These are phyloP conservation scores for Onychostoma macrolepis DNA, from an alignment of 2,113 vertebrate species.

Conservation along the genomic window DNA sequence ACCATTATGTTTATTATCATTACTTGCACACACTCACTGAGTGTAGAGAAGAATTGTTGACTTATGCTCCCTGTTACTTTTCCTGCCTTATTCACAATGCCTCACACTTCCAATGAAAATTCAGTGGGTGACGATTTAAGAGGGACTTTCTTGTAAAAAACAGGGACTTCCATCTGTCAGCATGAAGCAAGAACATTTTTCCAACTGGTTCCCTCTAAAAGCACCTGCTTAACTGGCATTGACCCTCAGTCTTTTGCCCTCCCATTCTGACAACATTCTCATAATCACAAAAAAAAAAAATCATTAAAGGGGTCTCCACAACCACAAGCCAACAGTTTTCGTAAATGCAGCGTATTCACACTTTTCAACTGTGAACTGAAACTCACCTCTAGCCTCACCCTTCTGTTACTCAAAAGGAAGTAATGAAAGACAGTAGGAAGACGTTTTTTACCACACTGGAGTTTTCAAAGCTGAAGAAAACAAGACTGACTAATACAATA, in stretches of 20 bases:
- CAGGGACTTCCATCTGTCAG: neutral
- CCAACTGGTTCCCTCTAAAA: constrained; percentile 41
- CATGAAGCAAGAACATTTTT: constrained; percentile 17
- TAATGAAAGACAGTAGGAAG: neutral
- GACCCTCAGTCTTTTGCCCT: neutral
- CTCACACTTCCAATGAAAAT: constrained; percentile 68
- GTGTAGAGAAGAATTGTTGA: constrained; percentile 55
- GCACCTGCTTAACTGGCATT: constrained; percentile 63
- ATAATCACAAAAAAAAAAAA: too few relatives aligned
- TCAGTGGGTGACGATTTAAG: constrained; percentile 26
- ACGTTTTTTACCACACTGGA: neutral
- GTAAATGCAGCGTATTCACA: too few relatives aligned
- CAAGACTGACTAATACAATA: neutral
- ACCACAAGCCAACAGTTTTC: too few relatives aligned
- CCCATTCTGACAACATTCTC: too few relatives aligned
- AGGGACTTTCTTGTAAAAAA: constrained; percentile 3
- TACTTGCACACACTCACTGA: constrained; percentile 66
- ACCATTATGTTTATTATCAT: constrained; percentile 73
- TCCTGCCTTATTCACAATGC: constrained; percentile 69
- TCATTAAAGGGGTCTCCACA: too few relatives aligned
- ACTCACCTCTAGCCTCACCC: neutral
- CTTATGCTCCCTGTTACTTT: constrained; percentile 70
- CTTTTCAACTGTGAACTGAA: too few relatives aligned
- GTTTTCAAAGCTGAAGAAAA: neutral
- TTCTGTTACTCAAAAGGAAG: neutral